Percentiles rank a stretch among this genome's conserved stretches.
phyloP scores from a whole-genome alignment of 2,113 vertebrate species.

The Seriola dumerili region DNA sequence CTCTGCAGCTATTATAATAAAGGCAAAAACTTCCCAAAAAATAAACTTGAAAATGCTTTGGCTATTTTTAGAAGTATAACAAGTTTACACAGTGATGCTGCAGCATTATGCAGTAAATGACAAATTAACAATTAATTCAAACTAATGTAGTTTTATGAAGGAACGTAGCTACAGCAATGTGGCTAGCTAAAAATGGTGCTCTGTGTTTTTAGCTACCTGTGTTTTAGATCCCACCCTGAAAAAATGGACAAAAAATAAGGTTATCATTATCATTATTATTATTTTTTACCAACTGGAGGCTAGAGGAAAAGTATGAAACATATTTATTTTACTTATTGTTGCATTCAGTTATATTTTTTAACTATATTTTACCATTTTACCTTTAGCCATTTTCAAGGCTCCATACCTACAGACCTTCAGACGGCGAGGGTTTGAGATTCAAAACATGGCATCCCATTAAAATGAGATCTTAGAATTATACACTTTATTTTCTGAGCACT shows the following conservation, averaged over 20 bases:
- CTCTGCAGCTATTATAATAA: no score
- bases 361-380: neutral
- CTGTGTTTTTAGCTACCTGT: no score
- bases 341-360: neutral
- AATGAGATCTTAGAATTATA: neutral
- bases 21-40: no score
- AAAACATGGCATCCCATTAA: neutral
- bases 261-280: no score
- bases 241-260: no score
- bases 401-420: neutral
- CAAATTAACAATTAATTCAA: no score
- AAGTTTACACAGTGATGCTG: neutral
- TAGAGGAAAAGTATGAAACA: neutral
- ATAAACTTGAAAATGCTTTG: neutral
- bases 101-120: no score
- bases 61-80: neutral
- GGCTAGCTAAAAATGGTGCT: no score
- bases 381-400: neutral
- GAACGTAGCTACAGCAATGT: no score
- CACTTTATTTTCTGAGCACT: slow-evolving; percentile 8
- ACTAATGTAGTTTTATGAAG: neutral
- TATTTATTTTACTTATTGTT: neutral
- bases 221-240: no score
- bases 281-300: neutral
- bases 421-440: neutral